phyloP scores from a whole-genome alignment of 2,113 vertebrate genomes.

The Myxocyprinus asiaticus region DNA sequence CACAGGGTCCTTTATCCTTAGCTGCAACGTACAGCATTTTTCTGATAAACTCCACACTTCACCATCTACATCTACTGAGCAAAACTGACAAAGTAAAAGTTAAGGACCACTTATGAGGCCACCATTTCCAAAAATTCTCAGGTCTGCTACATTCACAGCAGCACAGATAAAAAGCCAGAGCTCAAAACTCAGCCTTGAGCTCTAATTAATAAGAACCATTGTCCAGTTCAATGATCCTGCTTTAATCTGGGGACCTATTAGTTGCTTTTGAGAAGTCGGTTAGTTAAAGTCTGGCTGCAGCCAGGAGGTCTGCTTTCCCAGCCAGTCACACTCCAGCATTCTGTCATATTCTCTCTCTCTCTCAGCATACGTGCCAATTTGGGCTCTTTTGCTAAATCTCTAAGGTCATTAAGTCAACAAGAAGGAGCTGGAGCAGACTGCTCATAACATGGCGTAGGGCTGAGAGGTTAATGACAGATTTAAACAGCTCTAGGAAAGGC shows the following conservation, averaged over 20 bases:
- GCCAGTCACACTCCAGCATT: constrained; percentile 14
- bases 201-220: constrained; percentile 68
- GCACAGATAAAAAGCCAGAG: constrained; percentile 32
- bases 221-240: constrained; percentile 57
- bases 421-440: constrained; percentile 31
- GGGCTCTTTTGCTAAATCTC: constrained; percentile 34
- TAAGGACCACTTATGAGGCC: constrained; percentile 40
- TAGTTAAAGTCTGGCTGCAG: constrained; percentile 46
- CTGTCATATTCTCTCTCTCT: constrained; percentile 23
- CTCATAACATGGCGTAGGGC: constrained; percentile 8
- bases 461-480: constrained; percentile 29
- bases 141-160: constrained; percentile 15
- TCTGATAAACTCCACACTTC: not conserved
- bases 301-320: constrained; percentile 44
- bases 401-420: constrained; percentile 51
- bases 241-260: constrained; percentile 74
- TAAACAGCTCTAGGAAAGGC: constrained; percentile 17
- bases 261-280: constrained; percentile 49
- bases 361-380: constrained; percentile 51
- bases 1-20: not conserved
- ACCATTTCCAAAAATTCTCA: not conserved
- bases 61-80: not conserved
- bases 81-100: constrained; percentile 40
- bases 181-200: constrained; percentile 29
- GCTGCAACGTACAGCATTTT: not conserved